phyloP scores from a whole-genome alignment of 2,888 invertebrate genomes.

The Cerceris ruficornis region DNA sequence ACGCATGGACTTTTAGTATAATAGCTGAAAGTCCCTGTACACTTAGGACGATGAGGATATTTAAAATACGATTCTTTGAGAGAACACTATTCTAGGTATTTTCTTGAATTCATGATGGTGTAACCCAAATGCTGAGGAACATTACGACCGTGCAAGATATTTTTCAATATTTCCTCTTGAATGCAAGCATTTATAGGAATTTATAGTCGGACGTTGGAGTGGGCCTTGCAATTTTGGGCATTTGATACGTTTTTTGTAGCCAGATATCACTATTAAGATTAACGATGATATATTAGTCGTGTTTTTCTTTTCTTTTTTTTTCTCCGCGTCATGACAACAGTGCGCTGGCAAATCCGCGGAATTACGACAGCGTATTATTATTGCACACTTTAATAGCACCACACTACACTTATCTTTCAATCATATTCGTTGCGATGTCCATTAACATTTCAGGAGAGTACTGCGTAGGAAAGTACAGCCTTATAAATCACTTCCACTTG shows the following conservation, averaged over 20 bases:
- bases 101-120: constrained; percentile 33
- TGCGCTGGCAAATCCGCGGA: constrained; percentile 21
- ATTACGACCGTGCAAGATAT: constrained; percentile 5
- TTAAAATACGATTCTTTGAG: constrained; percentile 4
- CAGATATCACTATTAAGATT: constrained; percentile 25
- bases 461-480: constrained; percentile 44
- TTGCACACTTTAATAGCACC: constrained; percentile 33
- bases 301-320: constrained; percentile 4
- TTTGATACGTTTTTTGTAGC: constrained; percentile 40
- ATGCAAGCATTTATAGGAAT: constrained; percentile 39
- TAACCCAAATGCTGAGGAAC: constrained; percentile 34
- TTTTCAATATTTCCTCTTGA: constrained; percentile 25
- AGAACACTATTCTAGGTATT: constrained; percentile 32
- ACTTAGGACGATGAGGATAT: constrained; percentile 21
- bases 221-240: constrained; percentile 47
- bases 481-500: constrained; percentile 51
- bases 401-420: constrained; percentile 29
- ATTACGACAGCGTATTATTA: constrained; percentile 36
- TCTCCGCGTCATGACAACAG: constrained; percentile 3
- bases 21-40: constrained; percentile 29
- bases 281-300: not conserved
- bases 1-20: constrained; percentile 29
- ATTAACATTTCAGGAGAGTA: constrained; percentile 18
- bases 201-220: constrained; percentile 34
- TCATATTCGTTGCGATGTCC: constrained; percentile 32